Conservation (phyloP, 2,113 vertebrate genomes). For the Mesembrinibis cayennensis region DNA sequence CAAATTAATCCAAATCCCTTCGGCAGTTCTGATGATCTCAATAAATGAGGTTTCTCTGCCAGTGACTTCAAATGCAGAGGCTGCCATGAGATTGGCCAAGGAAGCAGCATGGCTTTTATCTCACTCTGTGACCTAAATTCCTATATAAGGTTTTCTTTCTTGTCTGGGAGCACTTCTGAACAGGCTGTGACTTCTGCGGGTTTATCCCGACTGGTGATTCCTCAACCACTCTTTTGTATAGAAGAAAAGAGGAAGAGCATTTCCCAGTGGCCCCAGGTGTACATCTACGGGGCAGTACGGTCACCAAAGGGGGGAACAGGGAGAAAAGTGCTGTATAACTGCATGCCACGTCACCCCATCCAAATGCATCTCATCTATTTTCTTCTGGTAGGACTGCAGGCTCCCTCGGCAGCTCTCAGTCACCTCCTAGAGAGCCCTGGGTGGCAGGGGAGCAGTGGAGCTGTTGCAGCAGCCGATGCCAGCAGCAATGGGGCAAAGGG, state of each 20-base stretch:
- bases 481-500: neutral
- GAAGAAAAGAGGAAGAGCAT: neutral
- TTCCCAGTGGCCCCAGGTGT: neutral
- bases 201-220: neutral
- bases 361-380: accelerated
- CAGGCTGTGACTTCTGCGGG: neutral
- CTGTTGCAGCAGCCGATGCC: neutral
- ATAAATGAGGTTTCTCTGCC: slow-evolving; percentile 33
- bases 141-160: neutral
- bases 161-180: neutral
- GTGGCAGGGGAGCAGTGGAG: neutral
- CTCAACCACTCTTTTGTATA: neutral
- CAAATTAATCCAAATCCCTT: slow-evolving; percentile 52
- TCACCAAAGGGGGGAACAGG: neutral
- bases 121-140: slow-evolving; percentile 11
- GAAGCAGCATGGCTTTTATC: neutral
- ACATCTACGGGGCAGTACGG: accelerated
- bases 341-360: accelerated
- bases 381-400: neutral
- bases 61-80: slow-evolving; percentile 26
- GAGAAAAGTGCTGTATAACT: neutral
- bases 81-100: neutral
- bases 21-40: neutral
- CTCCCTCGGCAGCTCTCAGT: neutral
- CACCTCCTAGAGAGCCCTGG: neutral